Evolutionary conservation across 2,797 vertebrate species (phyloP).

Genomic region (Crax fasciolata): DNA sequence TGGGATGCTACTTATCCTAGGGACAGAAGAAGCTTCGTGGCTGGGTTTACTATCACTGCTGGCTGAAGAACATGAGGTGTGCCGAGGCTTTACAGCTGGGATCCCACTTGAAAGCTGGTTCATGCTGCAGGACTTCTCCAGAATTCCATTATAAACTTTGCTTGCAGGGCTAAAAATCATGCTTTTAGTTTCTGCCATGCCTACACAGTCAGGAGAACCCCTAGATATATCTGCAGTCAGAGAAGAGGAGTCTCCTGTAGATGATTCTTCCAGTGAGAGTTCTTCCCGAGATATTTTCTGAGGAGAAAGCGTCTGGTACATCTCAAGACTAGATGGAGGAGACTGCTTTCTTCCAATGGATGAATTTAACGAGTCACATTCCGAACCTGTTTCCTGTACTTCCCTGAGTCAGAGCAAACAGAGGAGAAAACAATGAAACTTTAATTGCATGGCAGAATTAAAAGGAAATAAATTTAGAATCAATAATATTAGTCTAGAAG

Average conservation of each 20-base stretch:
- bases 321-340: constrained; percentile 85
- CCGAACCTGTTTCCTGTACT: constrained; percentile 89
- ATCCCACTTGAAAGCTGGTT: constrained; percentile 90
- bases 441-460: neutral
- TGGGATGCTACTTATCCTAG: constrained; percentile 90
- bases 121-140: constrained; percentile 98
- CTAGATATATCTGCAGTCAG: constrained; percentile 85
- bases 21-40: constrained; percentile 81
- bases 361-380: constrained; percentile 93
- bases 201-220: constrained; percentile 92
- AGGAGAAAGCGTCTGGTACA: constrained; percentile 86
- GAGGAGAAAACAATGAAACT: constrained; percentile 31
- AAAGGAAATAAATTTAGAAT: constrained; percentile 48
- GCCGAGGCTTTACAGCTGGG: constrained; percentile 86
- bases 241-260: constrained; percentile 84
- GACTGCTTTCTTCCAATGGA: constrained; percentile 90
- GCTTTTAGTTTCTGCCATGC: constrained; percentile 91
- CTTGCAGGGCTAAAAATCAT: constrained; percentile 89
- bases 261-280: constrained; percentile 87
- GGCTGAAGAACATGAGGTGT: constrained; percentile 90
- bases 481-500: constrained; percentile 18
- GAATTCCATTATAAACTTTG: constrained; percentile 93
- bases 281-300: constrained; percentile 93
- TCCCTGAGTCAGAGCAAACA: constrained; percentile 85
- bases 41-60: constrained; percentile 88